phyloP scores from a whole-genome alignment of 2,888 invertebrate genomes.

The Apamea crenata region DNA sequence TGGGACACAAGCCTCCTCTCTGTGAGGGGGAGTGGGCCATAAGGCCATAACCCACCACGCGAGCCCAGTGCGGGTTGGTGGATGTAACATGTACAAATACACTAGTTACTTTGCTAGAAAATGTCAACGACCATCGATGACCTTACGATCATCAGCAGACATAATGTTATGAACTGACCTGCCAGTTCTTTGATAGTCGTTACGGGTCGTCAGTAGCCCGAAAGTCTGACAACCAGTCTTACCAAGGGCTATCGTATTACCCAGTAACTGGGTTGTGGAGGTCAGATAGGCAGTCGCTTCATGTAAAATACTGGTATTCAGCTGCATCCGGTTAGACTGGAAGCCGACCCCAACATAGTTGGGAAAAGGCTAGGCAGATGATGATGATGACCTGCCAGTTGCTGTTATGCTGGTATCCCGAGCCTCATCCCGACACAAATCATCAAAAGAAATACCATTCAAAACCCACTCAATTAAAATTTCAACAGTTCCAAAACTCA shows the following conservation, averaged over 20 bases:
- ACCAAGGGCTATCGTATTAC: too few species aligned
- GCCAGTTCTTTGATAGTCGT: too few species aligned
- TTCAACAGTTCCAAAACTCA: not conserved
- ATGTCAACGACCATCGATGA: not conserved
- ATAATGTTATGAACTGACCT: not conserved
- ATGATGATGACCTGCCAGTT: not conserved
- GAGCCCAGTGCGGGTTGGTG: not conserved
- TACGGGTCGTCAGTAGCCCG: too few species aligned
- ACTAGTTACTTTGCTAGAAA: not conserved
- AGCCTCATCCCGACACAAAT: slow-evolving; percentile 3
- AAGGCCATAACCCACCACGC: not conserved
- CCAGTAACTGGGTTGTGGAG: too few species aligned
- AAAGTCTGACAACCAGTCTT: too few species aligned
- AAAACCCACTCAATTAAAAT: slow-evolving; percentile 45
- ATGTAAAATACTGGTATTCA: too few species aligned
- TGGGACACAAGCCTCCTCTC: not conserved
- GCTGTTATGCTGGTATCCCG: not conserved
- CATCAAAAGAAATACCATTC: slow-evolving; percentile 26
- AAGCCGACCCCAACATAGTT: too few species aligned
- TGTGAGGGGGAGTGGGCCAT: not conserved
- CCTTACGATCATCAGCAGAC: not conserved
- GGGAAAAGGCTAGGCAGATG: too few species aligned
- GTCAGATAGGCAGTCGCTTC: too few species aligned
- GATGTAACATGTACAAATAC: not conserved
- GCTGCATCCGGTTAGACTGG: too few species aligned